Base-by-base conservation (phyloP, 2,113 vertebrate species). In the Ellobius talpinus region DNA sequence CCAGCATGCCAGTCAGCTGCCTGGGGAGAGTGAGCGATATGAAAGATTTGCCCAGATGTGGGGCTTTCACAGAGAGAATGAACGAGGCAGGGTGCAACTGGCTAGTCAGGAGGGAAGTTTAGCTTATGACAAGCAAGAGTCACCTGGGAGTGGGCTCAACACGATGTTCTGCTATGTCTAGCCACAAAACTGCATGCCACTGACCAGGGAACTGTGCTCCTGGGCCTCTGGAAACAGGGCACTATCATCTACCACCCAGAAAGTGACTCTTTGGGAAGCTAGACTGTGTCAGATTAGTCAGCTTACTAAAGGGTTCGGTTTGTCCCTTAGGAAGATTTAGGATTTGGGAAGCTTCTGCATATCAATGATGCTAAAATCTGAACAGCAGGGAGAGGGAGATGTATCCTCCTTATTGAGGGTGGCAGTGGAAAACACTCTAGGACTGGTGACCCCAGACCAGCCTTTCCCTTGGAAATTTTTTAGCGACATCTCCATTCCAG, bases 241-340 rank as follows among this genome's bases (percentile, higher is more conserved):
- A 78, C 5, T 82, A 66, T 86, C n/a, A 24, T 72, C 26, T 21
- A 39, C 74, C 81, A 76, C 31, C 16, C 47, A 82, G 63, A 58
- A 47, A 87, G 68, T 81, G 61, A 19, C 61, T 63, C 36, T 63
- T 72, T 82, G 42, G 42, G 42, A 68, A 87, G 76, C 68, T 96
- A 72, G 61, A 84, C 47, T 91, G 70, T 94, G 70, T 72, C 36
- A 89, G 68, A 36, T 96, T 89, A 76, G 82, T 77, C 19, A 55
- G 14, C 73, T 91, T 61, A 24, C 78, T 93, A 73, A 87, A 89
- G 11, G 21, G 61, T 5, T 24, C 29, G 10, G 50, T 5, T 24
- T 1, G 19, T 58, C 58, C 58, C 33, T 31, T 31, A 45, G 33
- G 89, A 76, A 7, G 17, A 63, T 82, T 94, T 91, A 85, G 36